Evolutionary conservation across 2,113 vertebrate genomes (phyloP).

Genomic region (Hylia prasina): DNA sequence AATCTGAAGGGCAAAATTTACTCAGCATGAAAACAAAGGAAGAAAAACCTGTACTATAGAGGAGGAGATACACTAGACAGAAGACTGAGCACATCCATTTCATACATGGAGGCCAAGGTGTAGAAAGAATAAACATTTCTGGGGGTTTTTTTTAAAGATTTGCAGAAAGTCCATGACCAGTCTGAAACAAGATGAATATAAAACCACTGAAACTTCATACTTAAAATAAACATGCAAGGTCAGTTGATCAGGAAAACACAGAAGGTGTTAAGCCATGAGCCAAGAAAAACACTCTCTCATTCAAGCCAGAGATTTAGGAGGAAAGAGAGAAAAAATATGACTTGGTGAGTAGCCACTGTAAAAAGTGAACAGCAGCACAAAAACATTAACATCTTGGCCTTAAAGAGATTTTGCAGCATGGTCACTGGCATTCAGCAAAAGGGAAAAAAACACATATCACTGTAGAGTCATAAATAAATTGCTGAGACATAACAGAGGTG

Average conservation of each 20-base stretch:
- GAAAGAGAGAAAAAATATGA: neutral
- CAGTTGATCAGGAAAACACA: neutral
- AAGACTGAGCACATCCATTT: neutral
- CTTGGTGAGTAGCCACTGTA: neutral
- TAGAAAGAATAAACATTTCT: neutral
- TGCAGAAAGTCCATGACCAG: neutral
- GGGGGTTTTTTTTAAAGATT: neutral
- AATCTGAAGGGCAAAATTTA: neutral
- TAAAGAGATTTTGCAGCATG: neutral
- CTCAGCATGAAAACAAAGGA: neutral
- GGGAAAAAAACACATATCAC: neutral
- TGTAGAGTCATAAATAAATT: neutral
- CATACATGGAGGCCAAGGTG: fast-evolving
- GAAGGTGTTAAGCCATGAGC: neutral
- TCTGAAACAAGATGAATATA: neutral
- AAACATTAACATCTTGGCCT: neutral
- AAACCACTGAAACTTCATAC: neutral
- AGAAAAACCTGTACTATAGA: neutral
- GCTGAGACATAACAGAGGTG: neutral
- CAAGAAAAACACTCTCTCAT: neutral
- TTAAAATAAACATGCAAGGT: neutral
- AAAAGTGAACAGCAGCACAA: neutral
- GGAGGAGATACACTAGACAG: neutral
- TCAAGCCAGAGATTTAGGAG: neutral
- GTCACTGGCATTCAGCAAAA: neutral